Percentiles rank a stretch among this genome's conserved stretches.
Conservation (phyloP, 30 jellyfish, hydroid and myxozoan species). For the Catostylus mosaicus region DNA sequence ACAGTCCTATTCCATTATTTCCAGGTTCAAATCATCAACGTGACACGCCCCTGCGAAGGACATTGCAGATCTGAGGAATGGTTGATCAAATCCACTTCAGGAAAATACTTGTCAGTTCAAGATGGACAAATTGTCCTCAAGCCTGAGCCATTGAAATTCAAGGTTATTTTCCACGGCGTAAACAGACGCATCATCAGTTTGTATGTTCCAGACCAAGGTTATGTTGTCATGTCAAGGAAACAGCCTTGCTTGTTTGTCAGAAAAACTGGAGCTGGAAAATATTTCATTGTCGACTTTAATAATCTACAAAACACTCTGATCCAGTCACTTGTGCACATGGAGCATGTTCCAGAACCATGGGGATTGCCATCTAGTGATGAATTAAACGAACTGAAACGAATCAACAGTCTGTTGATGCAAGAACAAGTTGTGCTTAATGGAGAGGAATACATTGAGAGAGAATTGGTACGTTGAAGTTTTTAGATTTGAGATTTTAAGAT, state of each 20-base stretch:
- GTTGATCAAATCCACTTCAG: slow-evolving; percentile 31
- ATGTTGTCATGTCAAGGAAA: slow-evolving; percentile 63
- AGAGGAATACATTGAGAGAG: slow-evolving; percentile 57
- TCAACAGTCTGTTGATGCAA: slow-evolving; percentile 42
- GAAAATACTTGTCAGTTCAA: slow-evolving; percentile 57
- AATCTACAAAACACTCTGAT: slow-evolving; percentile 43
- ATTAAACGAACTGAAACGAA: slow-evolving; percentile 27
- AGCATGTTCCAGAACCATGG: slow-evolving; percentile 45
- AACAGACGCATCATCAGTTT: slow-evolving; percentile 63
- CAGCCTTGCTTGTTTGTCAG: slow-evolving; percentile 51
- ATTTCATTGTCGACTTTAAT: slow-evolving; percentile 48
- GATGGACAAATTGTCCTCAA: slow-evolving; percentile 32
- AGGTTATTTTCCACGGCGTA: slow-evolving; percentile 63
- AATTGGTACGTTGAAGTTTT: slow-evolving; percentile 22
- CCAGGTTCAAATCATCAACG: slow-evolving; percentile 60
- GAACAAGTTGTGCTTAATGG: slow-evolving; percentile 46
- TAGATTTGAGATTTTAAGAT: no score
- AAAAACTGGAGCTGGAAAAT: slow-evolving; percentile 32
- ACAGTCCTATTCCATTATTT: background rate
- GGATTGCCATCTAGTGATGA: slow-evolving; percentile 41
- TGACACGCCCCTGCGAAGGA: slow-evolving; percentile 62
- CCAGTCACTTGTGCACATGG: slow-evolving; percentile 51
- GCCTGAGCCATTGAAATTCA: slow-evolving; percentile 55
- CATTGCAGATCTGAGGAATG: slow-evolving; percentile 69
- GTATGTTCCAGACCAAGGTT: slow-evolving; percentile 64